Evolutionary conservation across 2,113 vertebrate genomes (phyloP).

Genomic region (Leucosticte australis): DNA sequence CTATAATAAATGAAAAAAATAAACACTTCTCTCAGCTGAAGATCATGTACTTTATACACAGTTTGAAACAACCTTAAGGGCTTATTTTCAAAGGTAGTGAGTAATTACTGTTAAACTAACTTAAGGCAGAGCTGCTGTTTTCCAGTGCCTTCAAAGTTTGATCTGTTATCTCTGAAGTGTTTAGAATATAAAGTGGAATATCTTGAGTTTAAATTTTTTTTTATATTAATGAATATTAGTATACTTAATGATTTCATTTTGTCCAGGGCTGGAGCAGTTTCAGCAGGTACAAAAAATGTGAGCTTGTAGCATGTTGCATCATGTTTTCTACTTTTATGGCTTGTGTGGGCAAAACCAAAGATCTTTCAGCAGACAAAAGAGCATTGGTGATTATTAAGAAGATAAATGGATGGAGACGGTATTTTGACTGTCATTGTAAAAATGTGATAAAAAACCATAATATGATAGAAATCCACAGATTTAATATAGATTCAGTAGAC

Average conservation of each 20-base stretch:
- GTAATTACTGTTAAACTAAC: neutral
- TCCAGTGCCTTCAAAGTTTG: neutral
- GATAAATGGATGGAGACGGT: conserved; percentile 19
- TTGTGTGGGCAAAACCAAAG: conserved; percentile 17
- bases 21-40: neutral
- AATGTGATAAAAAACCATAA: conserved; percentile 23
- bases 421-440: conserved; percentile 17
- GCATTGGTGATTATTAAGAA: conserved; percentile 43
- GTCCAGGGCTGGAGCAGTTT: neutral
- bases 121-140: neutral
- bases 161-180: neutral
- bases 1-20: neutral
- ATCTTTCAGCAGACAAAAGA: conserved; percentile 26
- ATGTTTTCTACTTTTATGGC: neutral
- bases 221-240: neutral
- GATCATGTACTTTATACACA: neutral
- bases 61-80: neutral
- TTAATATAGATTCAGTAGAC: conserved; percentile 52
- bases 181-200: neutral
- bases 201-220: neutral
- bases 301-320: conserved; percentile 20
- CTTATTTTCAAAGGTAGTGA: neutral
- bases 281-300: neutral
- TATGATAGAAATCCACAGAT: conserved; percentile 9
- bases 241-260: neutral